Percentiles rank a stretch among this genome's conserved stretches.
These are phyloP conservation scores for Drosophila ambigua DNA, from an alignment of 1,140 invertebrate genomes.

Conservation along the genomic window DNA sequence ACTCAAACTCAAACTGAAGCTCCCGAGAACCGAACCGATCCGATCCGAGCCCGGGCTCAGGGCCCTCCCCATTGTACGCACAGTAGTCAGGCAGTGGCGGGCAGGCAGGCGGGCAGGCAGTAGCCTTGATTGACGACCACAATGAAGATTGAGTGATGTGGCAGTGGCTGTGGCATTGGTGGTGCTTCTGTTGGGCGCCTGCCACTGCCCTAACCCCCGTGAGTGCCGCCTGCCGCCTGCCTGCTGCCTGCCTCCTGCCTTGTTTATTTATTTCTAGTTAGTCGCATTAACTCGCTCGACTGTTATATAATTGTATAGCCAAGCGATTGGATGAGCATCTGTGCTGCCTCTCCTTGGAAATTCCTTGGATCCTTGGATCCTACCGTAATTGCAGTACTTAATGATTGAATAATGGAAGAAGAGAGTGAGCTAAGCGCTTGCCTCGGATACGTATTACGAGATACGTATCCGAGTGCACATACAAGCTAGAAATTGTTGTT, in stretches of 20 bases:
- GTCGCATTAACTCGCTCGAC: constrained; percentile 66
- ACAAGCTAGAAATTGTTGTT: constrained; percentile 74
- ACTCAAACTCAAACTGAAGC: not conserved
- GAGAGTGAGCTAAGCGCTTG: constrained; percentile 62
- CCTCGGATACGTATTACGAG: not conserved
- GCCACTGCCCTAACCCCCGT: constrained; percentile 8
- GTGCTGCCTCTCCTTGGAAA: constrained; percentile 5
- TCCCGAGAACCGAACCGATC: constrained; percentile 7
- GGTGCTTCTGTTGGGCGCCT: constrained; percentile 37
- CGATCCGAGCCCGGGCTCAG: not conserved
- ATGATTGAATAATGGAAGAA: constrained; percentile 61
- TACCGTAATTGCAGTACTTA: constrained; percentile 67
- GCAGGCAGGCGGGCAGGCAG: constrained; percentile 13
- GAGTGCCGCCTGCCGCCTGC: not conserved
- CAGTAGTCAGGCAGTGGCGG: constrained; percentile 37
- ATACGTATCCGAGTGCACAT: no score
- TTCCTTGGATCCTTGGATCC: constrained; percentile 54
- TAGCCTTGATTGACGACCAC: constrained; percentile 59
- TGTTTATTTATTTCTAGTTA: constrained; percentile 82
- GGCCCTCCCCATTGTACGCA: constrained; percentile 28
- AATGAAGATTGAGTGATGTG: constrained; percentile 52
- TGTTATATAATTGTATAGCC: constrained; percentile 72
- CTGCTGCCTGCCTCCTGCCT: constrained; percentile 42
- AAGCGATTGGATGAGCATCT: constrained; percentile 49
- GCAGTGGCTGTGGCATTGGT: constrained; percentile 9